Percentiles rank a stretch among this genome's conserved stretches.
Evolutionary conservation across 2,888 invertebrate species (phyloP).

Genomic region (Tetragonula carbonaria): DNA sequence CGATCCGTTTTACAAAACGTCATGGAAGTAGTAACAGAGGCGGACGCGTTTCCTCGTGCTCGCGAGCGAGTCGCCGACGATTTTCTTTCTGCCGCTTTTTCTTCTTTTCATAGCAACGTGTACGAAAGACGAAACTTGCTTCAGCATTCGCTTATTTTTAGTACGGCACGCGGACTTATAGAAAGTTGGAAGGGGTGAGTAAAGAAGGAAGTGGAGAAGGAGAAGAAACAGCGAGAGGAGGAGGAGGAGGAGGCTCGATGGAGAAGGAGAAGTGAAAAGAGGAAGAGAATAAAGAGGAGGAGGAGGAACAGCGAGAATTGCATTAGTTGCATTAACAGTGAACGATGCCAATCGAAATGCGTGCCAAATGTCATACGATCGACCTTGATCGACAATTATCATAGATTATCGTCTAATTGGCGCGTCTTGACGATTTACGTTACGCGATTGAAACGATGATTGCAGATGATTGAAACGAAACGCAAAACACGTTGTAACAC

Average conservation of each 20-base stretch:
- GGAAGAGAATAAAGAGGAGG: not conserved
- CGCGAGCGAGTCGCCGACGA: not conserved
- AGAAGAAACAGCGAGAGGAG: not conserved
- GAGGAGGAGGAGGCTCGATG: not conserved
- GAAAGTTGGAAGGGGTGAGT: conserved; percentile 16
- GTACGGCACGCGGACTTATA: conserved; percentile 48
- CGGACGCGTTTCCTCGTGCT: not conserved
- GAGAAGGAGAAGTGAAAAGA: conserved; percentile 4
- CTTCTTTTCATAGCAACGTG: conserved; percentile 26
- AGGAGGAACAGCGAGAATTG: not conserved
- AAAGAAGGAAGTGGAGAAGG: not conserved
- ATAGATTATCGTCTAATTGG: not conserved
- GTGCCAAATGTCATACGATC: conserved; percentile 1
- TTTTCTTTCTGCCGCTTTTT: conserved; percentile 21
- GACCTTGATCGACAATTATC: conserved; percentile 32
- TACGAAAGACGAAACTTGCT: conserved; percentile 36
- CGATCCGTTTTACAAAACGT: not conserved
- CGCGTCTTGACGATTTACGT: not conserved
- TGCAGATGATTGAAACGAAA: not conserved
- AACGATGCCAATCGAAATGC: conserved; percentile 16
- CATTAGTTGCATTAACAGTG: not conserved
- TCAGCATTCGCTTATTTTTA: conserved; percentile 52
- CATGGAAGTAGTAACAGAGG: not conserved
- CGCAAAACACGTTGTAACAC: not conserved
- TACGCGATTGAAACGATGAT: not conserved